Conservation (phyloP, 1,140 invertebrate species). For the Polypedilum vanderplanki region DNA sequence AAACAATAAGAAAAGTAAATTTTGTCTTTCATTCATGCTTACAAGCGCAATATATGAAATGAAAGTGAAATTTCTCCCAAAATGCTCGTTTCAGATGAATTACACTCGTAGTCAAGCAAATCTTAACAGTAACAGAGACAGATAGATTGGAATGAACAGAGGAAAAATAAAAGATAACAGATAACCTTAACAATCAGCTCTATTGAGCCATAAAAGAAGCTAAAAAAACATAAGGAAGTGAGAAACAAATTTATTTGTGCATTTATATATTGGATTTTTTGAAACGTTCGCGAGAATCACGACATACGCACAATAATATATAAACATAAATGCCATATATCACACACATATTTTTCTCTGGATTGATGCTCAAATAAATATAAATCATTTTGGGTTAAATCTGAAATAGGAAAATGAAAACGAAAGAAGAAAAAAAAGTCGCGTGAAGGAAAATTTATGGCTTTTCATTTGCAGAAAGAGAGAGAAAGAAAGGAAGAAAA, state of each 20-base stretch:
- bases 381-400: conserved; percentile 20
- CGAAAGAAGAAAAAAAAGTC: not conserved
- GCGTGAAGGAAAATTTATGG: not conserved
- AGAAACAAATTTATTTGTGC: not conserved
- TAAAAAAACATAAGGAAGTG: not conserved
- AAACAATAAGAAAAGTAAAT: no score
- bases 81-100: conserved; percentile 11
- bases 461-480: not conserved
- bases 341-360: no score
- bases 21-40: no score
- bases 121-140: not conserved
- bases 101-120: not conserved
- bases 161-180: not conserved
- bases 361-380: conserved; percentile 16
- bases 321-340: no score
- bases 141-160: not conserved
- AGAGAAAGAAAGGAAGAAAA: not conserved
- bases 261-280: not conserved
- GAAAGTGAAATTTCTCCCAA: conserved; percentile 9
- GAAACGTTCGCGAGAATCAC: not conserved
- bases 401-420: conserved; percentile 25
- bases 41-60: not conserved
- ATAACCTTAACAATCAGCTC: conserved; percentile 17
- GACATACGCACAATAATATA: not conserved
- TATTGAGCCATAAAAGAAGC: conserved; percentile 24